phyloP scores from a whole-genome alignment of 2,113 vertebrate species.

The Paratilapia polleni region DNA sequence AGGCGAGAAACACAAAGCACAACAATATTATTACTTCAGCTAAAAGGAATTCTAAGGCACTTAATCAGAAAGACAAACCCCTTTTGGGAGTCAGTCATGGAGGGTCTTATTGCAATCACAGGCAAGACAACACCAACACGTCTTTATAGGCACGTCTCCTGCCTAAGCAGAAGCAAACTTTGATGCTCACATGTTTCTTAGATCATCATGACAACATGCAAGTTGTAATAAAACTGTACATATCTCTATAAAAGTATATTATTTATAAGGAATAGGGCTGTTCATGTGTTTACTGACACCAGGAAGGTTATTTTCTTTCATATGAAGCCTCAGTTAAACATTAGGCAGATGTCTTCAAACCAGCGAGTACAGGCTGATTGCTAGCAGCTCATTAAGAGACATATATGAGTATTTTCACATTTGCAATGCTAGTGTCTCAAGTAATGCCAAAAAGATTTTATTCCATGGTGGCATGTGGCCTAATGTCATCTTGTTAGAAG shows the following conservation, averaged over 20 bases:
- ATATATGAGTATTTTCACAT: background rate
- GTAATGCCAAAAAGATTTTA: background rate
- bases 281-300: background rate
- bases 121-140: background rate
- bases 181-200: background rate
- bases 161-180: background rate
- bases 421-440: background rate
- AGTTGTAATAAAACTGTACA: background rate
- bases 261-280: background rate
- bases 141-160: background rate
- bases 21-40: conserved; percentile 66
- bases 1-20: conserved; percentile 48
- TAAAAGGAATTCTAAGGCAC: conserved; percentile 60
- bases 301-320: background rate
- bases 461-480: background rate
- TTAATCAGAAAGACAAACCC: conserved; percentile 52
- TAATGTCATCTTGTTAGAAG: background rate
- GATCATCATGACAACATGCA: background rate
- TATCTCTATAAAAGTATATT: background rate
- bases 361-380: background rate
- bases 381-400: background rate
- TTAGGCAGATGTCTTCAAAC: background rate
- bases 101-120: conserved; percentile 30
- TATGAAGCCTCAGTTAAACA: background rate
- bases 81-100: conserved; percentile 32